Evolutionary conservation across 2,113 vertebrate genomes (phyloP), one percentile per base, ranked within the genome.

Genomic region (Podarcis raffonei): DNA sequence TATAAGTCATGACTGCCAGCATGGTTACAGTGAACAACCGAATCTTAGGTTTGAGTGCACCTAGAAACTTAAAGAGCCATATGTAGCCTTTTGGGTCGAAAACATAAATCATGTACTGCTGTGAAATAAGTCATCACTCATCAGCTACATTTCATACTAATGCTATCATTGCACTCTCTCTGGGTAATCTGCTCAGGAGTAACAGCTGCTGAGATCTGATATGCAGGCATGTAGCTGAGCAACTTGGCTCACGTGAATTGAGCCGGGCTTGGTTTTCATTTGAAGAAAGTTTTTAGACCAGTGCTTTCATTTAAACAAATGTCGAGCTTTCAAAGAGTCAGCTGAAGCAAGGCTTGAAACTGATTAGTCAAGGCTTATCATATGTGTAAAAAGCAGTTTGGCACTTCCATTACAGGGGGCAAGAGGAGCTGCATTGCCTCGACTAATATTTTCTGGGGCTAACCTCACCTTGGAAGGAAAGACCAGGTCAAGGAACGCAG

Each of bases 231-330:
- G 82, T 87, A 72, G 18, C 89, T 92, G 81, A 95, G 90, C 57
- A 94, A 92, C n/a, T 90, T 94, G 90, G 89, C 35, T 94, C 37
- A 75, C 0, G 3, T 92, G 90, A 94, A 27, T 39, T 81, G 88
- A 89, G 94, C 91, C 42, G 89, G 81, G 79, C 94, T 96, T 94
- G 90, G 80, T 93, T 96, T 96, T 94, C 93, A 95, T 96, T 92
- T 94, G 94, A 94, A 94, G 4, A 91, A 80, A 72, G 89, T 91
- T 81, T 92, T 89, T 82, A 39, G 89, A 32, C 65, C 85, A 42
- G 2, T 1, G 81, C 75, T 91, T 93, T 93, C 90, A 93, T 83
- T 94, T 91, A 95, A 96, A 92, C 80, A 93, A 94, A 93, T 22
- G 39, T 87, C 84, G 94, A 92, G 27, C 68, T 92, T 89, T 48